Base-by-base conservation (phyloP, 2,888 invertebrate species). In the Parelbella ahira region DNA sequence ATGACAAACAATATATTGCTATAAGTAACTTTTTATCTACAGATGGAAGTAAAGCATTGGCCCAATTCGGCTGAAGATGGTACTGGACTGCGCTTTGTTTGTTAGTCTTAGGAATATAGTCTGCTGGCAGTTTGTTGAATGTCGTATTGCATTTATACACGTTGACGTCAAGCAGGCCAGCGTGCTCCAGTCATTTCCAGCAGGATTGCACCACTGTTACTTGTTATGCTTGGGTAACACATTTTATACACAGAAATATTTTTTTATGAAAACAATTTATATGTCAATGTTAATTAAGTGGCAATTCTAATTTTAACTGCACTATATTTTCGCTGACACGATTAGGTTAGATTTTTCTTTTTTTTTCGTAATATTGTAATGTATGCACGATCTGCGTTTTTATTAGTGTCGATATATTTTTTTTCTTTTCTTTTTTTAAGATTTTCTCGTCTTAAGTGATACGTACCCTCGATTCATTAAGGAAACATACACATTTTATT, bases 261-360 rank as follows among this genome's bases (percentile, higher is more conserved):
- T 86, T 86, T 84, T 84, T 83, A 84, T 79, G 70, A 78, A 67
- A 73, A 69, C 77, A 74, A 72, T 79, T 75, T 82, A 81, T 83
- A 78, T 80, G 81, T 81, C 66, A 72, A 78, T 79, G 73, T 82
- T 84, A 83, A 78, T 77, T 81, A 82, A 79, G 81, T 79, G 75
- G 81, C 83, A 81, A 84, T 79, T 80, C 68, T 84, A 77, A 82
- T 83, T 84, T 83, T 67, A 64, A 71, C 74, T 80, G 81, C 86
- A 83, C 82, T 80, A 79, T 83, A 83, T 80, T 86, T 82, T 84
- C 84, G 86, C 86, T 86, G 86, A 84, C 86, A 83, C 81, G 78
- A 77, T 71, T 87, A 84, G 86, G 65, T 62, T 70, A 82, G 75
- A 68, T 68, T 69, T 68, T 66, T 56, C 54, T 61, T 67, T 63